These are phyloP conservation scores for Phymatocera aterrima DNA, from an alignment of 2,888 invertebrate species.

Conservation along the genomic window DNA sequence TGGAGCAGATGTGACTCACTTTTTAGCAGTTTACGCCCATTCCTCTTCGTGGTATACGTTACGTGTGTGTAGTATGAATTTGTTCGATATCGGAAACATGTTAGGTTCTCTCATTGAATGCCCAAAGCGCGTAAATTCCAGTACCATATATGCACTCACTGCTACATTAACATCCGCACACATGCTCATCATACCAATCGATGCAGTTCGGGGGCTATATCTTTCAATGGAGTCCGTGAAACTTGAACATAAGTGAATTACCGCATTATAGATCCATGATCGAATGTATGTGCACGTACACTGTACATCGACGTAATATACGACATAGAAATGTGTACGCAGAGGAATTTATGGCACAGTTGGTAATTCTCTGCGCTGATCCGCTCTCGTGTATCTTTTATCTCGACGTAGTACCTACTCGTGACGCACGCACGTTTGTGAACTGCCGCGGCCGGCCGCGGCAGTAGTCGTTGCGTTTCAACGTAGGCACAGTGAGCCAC, in stretches of 20 bases:
- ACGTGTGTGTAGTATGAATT: neutral
- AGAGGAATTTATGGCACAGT: neutral
- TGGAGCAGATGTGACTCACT: neutral
- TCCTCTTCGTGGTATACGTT: neutral
- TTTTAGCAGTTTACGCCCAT: conserved; percentile 17
- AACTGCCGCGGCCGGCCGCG: neutral
- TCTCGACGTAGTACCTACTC: neutral
- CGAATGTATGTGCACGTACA: neutral
- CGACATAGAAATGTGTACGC: neutral
- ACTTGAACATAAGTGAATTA: no score
- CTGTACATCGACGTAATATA: neutral
- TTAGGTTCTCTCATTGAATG: neutral
- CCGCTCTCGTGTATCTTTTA: conserved; percentile 8
- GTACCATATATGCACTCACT: neutral
- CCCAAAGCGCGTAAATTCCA: neutral
- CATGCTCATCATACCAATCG: no score
- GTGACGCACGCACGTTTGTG: conserved; percentile 2
- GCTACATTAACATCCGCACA: neutral
- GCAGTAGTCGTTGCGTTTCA: neutral
- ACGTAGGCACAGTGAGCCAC: neutral
- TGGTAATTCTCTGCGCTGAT: neutral
- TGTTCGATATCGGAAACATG: neutral
- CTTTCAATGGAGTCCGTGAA: no score
- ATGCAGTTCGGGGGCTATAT: no score
- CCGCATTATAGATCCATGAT: no score